Percentiles rank a stretch among this genome's conserved stretches.
Evolutionary conservation across 2,888 invertebrate genomes (phyloP).

Genomic region (Agrochola lota): DNA sequence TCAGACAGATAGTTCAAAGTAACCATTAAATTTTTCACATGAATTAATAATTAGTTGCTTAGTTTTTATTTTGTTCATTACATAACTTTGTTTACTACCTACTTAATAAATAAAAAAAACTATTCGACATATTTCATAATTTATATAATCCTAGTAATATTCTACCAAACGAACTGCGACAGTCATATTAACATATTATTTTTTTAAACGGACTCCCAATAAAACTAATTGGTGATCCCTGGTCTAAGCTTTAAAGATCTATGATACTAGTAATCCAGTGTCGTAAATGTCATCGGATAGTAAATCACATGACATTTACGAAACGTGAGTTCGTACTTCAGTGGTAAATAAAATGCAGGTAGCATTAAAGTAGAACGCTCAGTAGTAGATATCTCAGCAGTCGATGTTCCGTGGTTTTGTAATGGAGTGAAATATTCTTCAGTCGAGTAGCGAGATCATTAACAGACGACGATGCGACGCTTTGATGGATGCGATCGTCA

Average conservation of each 20-base stretch:
- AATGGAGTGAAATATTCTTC: constrained; percentile 52
- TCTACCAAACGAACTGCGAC: too few relatives aligned
- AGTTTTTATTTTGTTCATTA: too few relatives aligned
- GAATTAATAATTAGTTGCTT: too few relatives aligned
- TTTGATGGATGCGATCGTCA: constrained; percentile 48
- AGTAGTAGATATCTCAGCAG: constrained; percentile 25
- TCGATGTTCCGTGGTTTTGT: constrained; percentile 49
- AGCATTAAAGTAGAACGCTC: constrained; percentile 38
- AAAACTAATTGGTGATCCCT: too few relatives aligned
- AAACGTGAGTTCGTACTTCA: constrained; percentile 44
- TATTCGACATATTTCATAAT: too few relatives aligned
- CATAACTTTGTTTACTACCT: background rate
- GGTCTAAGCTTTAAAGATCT: constrained; percentile 16
- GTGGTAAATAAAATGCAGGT: constrained; percentile 53
- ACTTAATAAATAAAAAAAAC: too few relatives aligned
- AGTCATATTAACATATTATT: too few relatives aligned
- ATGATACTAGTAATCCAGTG: constrained; percentile 44
- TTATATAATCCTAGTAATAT: too few relatives aligned
- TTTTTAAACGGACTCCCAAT: too few relatives aligned
- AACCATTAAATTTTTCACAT: too few relatives aligned
- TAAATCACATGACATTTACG: constrained; percentile 41
- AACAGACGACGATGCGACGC: constrained; percentile 43
- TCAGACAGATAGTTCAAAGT: too few relatives aligned
- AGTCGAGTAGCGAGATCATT: constrained; percentile 57
- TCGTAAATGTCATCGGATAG: background rate